Evolutionary conservation across 2,113 vertebrate species (phyloP).

Genomic region (Cairina moschata): DNA sequence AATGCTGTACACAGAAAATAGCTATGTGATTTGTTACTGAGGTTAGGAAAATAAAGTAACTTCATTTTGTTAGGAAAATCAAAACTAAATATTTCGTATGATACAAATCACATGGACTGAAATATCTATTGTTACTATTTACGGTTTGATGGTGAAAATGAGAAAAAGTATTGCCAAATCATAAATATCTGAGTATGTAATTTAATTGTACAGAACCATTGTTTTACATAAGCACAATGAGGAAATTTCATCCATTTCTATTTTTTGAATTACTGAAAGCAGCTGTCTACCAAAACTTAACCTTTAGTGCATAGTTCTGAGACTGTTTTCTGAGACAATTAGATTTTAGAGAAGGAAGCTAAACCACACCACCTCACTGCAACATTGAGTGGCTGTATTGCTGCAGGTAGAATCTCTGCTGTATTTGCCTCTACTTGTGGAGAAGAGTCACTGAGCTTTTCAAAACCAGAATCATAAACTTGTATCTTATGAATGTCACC

Average conservation of each 20-base stretch:
- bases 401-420: neutral
- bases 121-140: neutral
- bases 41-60: neutral
- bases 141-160: neutral
- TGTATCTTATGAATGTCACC: neutral
- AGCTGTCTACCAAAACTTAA: neutral
- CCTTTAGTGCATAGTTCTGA: neutral
- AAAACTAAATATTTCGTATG: neutral
- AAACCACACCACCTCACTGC: neutral
- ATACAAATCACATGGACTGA: neutral
- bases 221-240: neutral
- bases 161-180: neutral
- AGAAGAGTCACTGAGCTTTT: neutral
- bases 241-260: neutral
- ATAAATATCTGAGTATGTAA: neutral
- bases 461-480: neutral
- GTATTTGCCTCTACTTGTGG: neutral
- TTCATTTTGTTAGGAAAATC: neutral
- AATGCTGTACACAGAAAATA: neutral
- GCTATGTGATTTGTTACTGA: neutral
- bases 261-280: neutral
- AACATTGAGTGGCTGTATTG: fast-evolving
- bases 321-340: neutral
- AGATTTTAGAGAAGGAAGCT: neutral
- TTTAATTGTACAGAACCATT: neutral